Base-by-base conservation (phyloP, 2,888 invertebrate species). In the Phrixothrix hirtus region DNA sequence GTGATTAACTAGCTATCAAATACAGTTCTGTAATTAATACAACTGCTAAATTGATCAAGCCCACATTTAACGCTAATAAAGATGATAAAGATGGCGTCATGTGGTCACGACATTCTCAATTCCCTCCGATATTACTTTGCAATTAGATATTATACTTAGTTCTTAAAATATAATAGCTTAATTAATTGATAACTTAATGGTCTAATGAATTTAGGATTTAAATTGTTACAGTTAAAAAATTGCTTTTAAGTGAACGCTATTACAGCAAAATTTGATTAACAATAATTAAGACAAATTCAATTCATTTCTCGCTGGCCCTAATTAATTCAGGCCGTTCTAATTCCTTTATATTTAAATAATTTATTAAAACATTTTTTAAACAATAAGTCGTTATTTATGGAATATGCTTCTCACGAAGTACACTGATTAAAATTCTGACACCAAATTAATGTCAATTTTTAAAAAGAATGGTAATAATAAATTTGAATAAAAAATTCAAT, bases 1-100 rank as follows among this genome's bases (percentile, higher is more conserved):
- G 54, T 55, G 51, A 62, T 59, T 58, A 59, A 60, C 55, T 42
- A 53, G 56, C 63, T 58, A 63, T 63, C 60, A 58, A 51, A 56
- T 50, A 52, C 58, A 60, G 58, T 51, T 54, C 49, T 55, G 58
- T 59, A 60, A 60, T 60, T 60, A 60, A 60, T 59, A 58, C 52
- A 53, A 50, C 46, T 52, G 42, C 32, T 56, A 52, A 58, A 58
- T 58, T 55, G 58, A 58, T 58, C 51, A 46, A 38, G 49, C 54
- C 50, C 53, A 44, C 53, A 57, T 57, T 57, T 49, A 48, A 41
- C 51, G 55, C 50, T 58, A 58, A 58, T 59, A 56, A 57, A 56
- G 53, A 49, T 53, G 53, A 54, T 46, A 57, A 58, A 59, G 56
- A 53, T 59, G 46, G 45, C 56, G 56, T 53, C 59, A 59, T 53